Base-by-base conservation (phyloP, 2,113 vertebrate genomes). In the Sylvilagus bachmani region DNA sequence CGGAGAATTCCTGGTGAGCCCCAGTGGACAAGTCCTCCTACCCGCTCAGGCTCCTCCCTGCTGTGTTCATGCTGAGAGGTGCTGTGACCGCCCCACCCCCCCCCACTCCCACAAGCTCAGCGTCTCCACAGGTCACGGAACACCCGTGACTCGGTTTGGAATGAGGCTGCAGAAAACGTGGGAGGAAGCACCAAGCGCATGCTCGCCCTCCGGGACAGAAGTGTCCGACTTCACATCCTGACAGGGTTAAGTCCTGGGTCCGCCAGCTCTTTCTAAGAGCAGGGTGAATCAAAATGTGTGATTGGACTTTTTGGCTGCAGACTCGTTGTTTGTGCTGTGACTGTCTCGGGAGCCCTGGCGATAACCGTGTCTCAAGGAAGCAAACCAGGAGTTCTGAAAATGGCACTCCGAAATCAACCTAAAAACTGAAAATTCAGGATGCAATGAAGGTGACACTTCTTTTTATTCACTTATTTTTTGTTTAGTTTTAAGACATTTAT, bases 241-340 rank as follows among this genome's bases (percentile, higher is more conserved):
- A 66, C 73, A 49, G n/a, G 27, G 69, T 44, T 29, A 19, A 69
- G 29, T 55, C n/a, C 79, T 22, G 64, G 49, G 44, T 24, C 58
- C 64, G 29, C 33, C 51, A 36, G 6, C 24, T 78, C 29, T 84
- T 79, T 25, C 22, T 21, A 44, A 61, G 67, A 80, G 51, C 13
- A 27, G 19, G 69, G 25, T 29, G 53, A 55, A 89, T 70, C 24
- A 33, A 79, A 75, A 17, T 44, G 36, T 27, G 66, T 44, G 78
- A 62, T 83, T 31, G 66, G 77, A 77, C 77, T 66, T 74, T 93
- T 84, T 31, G 31, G 21, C 84, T 84, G 16, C 67, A 85, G 89
- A 91, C 24, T 58, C 22, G 49, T 64, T 71, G 77, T 64, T 84
- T 87, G 80, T 74, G 8, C 67, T 86, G 10, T 31, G 64, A 89